phyloP scores from a whole-genome alignment of 1,140 invertebrate species.

The Drosophila orena region DNA sequence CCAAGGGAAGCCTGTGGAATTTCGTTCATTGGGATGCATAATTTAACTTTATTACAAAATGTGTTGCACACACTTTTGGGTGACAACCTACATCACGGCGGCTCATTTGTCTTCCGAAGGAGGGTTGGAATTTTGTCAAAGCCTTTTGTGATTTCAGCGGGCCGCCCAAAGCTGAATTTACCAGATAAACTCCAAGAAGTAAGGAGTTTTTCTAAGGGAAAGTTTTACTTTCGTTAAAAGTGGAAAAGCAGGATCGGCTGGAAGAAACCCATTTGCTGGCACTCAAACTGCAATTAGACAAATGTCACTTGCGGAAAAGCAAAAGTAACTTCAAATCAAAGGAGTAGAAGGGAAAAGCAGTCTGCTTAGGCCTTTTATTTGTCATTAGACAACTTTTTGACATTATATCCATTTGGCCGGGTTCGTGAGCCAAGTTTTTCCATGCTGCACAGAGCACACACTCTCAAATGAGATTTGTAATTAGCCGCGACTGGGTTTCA shows the following conservation, averaged over 20 bases:
- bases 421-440: conserved; percentile 50
- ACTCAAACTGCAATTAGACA: conserved; percentile 63
- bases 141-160: conserved; percentile 20
- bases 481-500: conserved; percentile 55
- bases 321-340: neutral
- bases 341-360: neutral
- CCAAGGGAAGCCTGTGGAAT: conserved; percentile 53
- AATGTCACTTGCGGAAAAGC: conserved; percentile 18
- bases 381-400: conserved; percentile 75
- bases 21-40: conserved; percentile 65
- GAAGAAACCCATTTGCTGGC: conserved; percentile 42
- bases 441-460: conserved; percentile 17
- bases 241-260: neutral
- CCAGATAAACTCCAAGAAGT: too few relatives aligned
- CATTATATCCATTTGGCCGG: conserved; percentile 52
- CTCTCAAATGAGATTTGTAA: conserved; percentile 61
- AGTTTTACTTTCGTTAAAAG: neutral
- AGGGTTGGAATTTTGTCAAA: conserved; percentile 3
- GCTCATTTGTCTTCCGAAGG: conserved; percentile 27
- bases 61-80: conserved; percentile 57
- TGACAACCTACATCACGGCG: conserved; percentile 17
- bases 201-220: neutral
- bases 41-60: conserved; percentile 73
- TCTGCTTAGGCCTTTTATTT: conserved; percentile 50
- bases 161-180: neutral